These are phyloP conservation scores for Paralichthys olivaceus DNA, from an alignment of 2,113 vertebrate species.

Conservation along the genomic window DNA sequence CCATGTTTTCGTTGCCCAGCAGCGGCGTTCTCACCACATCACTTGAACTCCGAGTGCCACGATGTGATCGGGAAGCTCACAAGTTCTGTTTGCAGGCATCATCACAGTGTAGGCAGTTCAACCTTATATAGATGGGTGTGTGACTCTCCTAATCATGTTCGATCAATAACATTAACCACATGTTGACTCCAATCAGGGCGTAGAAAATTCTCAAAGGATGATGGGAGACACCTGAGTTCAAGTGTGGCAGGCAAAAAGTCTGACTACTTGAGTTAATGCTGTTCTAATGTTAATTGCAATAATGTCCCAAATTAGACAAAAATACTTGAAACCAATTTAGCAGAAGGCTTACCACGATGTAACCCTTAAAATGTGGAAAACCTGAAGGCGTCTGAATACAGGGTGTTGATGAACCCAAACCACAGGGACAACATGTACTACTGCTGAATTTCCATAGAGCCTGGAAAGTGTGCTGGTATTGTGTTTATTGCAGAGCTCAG, in stretches of 20 bases:
- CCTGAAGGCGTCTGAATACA: not conserved
- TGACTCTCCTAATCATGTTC: not conserved
- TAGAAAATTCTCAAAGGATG: not conserved
- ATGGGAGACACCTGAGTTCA: not conserved
- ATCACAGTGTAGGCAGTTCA: too few species aligned
- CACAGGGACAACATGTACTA: conserved; percentile 11
- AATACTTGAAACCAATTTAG: not conserved
- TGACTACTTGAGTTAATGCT: not conserved
- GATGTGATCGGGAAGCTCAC: too few species aligned
- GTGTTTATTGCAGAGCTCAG: conserved; percentile 39
- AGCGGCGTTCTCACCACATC: too few species aligned
- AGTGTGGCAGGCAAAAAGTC: not conserved
- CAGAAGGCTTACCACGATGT: not conserved
- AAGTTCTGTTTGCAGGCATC: too few species aligned
- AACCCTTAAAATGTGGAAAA: too few species aligned
- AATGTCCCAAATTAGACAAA: too few species aligned
- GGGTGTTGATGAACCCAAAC: conserved; percentile 14
- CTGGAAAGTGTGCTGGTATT: conserved; percentile 4
- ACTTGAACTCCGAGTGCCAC: too few species aligned
- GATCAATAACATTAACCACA: not conserved
- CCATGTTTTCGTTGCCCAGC: too few species aligned
- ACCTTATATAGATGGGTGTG: not conserved
- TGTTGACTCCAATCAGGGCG: not conserved
- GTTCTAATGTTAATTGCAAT: too few species aligned
- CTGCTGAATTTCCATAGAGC: conserved; percentile 35